Percentiles rank a stretch among this genome's conserved stretches.
Conservation (phyloP, 2,797 vertebrate species). For the Meda fulgida region DNA sequence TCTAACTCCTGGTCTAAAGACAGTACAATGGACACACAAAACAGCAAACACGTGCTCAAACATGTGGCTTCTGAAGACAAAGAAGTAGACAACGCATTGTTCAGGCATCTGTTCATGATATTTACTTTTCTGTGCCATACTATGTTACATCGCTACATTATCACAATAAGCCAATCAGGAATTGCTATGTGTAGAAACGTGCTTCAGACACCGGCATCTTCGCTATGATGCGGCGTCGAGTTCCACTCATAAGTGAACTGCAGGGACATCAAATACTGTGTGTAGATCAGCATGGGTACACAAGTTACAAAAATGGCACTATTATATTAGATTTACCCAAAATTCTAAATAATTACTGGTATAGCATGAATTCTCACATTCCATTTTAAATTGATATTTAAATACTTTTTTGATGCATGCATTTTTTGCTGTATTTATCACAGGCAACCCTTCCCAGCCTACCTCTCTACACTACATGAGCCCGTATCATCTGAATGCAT, state of each 20-base stretch:
- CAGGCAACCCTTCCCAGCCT: conserved; percentile 95
- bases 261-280: neutral
- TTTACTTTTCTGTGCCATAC: neutral
- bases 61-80: neutral
- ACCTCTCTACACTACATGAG: conserved; percentile 98
- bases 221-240: neutral
- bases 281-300: neutral
- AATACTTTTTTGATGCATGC: neutral
- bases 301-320: neutral
- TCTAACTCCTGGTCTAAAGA: neutral
- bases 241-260: neutral
- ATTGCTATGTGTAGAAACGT: neutral
- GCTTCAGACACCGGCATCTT: neutral
- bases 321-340: neutral
- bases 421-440: conserved; percentile 30
- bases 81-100: neutral
- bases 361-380: neutral
- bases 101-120: neutral
- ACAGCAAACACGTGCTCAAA: neutral
- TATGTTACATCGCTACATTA: neutral
- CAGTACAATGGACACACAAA: neutral
- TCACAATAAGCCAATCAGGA: neutral
- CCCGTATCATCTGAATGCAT: conserved; percentile 96
- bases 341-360: neutral
- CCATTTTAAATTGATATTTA: neutral